Evolutionary conservation across 2,888 invertebrate genomes (phyloP), one percentile per base, ranked within the genome.

Genomic region (Pyrochroa serraticornis): DNA sequence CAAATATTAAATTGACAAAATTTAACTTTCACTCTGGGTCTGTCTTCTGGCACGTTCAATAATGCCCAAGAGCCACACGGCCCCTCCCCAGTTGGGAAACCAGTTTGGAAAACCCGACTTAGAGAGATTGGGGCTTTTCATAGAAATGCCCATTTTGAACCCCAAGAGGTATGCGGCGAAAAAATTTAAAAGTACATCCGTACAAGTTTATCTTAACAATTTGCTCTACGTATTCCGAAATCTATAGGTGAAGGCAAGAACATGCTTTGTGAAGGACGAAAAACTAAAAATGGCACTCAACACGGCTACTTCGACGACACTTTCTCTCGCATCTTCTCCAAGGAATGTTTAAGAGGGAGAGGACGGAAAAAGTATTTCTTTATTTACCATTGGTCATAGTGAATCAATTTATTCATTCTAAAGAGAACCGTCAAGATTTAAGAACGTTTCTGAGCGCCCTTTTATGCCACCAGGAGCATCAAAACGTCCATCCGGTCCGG

Each of bases 401-500:
- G 33, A 33, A 32, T 9, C 6, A 12, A 12, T 41, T 55, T 2
- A 46, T 53, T 51, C 30, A 5, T 22, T 22, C 5, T 22, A 22
- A 47, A 65, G 51, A 42, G 47, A 43, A 57, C 66, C 69, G 0
- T 49, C 66, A 2, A 56, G 42, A 31, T 62, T 58, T n/a, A 71
- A 70, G 57, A 68, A 67, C 41, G 64, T 69, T 2, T 68, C 69
- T 5, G 62, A 64, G 41, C 57, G 55, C 12, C 71, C 77, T 0
- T 77, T 80, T 52, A 53, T 75, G 30, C 77, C 79, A 2, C 55
- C 72, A 13, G 72, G 77, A 5, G 70, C 73, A 2, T 61, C 77
- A 0, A 83, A 84, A 68, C 68, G 71, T 45, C 82, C 82, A 62
- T 76, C 82, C 1, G 78, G 81, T 6, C 82, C 83, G 1, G 84